Percentiles rank a stretch among this genome's conserved stretches.
Evolutionary conservation across 2,113 vertebrate species (phyloP).

Genomic region (Ochotona princeps): DNA sequence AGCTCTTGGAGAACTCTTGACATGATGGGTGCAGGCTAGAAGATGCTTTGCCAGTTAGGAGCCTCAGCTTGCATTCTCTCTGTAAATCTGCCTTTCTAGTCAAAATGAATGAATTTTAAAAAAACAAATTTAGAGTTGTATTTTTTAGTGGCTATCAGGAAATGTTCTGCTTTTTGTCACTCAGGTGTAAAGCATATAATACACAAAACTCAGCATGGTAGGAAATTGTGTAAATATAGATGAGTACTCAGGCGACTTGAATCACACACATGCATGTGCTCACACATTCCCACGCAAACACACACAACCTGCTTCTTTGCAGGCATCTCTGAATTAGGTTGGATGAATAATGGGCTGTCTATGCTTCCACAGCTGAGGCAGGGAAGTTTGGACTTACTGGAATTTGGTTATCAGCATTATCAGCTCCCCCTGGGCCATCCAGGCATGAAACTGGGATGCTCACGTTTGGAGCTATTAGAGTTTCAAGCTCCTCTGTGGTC

Average conservation of each 20-base stretch:
- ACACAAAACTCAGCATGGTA: constrained; percentile 67
- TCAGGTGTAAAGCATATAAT: constrained; percentile 62
- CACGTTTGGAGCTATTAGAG: constrained; percentile 10
- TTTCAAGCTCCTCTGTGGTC: background rate
- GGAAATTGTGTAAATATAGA: constrained; percentile 78
- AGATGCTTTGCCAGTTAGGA: background rate
- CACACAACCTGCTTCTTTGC: background rate
- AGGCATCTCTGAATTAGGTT: background rate
- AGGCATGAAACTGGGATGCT: constrained; percentile 1
- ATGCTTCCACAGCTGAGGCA: background rate
- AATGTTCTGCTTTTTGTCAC: constrained; percentile 83
- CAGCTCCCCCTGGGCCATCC: background rate
- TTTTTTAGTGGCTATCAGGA: constrained; percentile 75
- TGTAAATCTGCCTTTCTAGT: no score
- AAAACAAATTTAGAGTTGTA: constrained; percentile 71
- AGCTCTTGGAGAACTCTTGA: background rate
- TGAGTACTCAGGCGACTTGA: background rate
- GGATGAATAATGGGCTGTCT: background rate
- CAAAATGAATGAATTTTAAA: no score
- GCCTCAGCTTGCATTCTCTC: background rate
- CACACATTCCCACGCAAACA: background rate
- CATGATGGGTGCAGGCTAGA: background rate
- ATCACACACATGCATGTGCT: background rate
- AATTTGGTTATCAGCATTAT: background rate
- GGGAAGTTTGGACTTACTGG: background rate